Evolutionary conservation across 2,113 vertebrate genomes (phyloP).

Genomic region (Nannobrachium achirus): DNA sequence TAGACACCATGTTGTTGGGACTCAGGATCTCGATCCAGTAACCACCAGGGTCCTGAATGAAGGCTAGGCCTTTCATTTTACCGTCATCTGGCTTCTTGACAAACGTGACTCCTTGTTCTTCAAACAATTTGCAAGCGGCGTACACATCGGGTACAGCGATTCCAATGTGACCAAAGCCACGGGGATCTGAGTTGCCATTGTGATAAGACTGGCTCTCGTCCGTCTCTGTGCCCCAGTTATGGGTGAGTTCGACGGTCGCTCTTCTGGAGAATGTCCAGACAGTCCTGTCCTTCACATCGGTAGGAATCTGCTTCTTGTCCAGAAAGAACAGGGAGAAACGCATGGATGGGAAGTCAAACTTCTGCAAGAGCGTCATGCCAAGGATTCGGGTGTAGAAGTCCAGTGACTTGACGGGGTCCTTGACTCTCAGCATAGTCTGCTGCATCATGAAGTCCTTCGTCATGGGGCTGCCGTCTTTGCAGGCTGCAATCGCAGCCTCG

Average conservation of each 20-base stretch:
- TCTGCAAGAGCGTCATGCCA: slow-evolving; percentile 91
- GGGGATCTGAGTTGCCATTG: slow-evolving; percentile 95
- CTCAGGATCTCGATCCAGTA: slow-evolving; percentile 99
- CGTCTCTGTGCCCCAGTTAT: slow-evolving; percentile 95
- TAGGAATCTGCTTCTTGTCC: slow-evolving; percentile 93
- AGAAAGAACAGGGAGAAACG: slow-evolving; percentile 95
- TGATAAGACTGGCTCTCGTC: slow-evolving; percentile 91
- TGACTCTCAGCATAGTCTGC: too few relatives aligned
- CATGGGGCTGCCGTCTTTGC: too few relatives aligned
- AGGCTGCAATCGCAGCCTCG: too few relatives aligned
- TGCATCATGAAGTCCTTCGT: too few relatives aligned
- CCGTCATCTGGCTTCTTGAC: slow-evolving; percentile 97
- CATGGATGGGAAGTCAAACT: slow-evolving; percentile 94
- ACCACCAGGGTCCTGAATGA: slow-evolving; percentile 97
- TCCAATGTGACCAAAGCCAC: slow-evolving; percentile 98
- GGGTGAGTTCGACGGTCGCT: slow-evolving; percentile 93
- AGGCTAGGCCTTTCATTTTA: slow-evolving; percentile 98
- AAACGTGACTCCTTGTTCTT: slow-evolving; percentile 93
- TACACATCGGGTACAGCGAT: slow-evolving; percentile 95
- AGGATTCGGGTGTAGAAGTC: too few relatives aligned
- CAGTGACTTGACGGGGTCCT: too few relatives aligned
- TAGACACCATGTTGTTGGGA: slow-evolving; percentile 88
- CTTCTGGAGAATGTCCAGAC: slow-evolving; percentile 93
- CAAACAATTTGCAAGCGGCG: slow-evolving; percentile 92
- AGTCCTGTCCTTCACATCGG: slow-evolving; percentile 81